phyloP scores from a whole-genome alignment of 1,140 invertebrate genomes.

The Zeugodacus cucurbitae region DNA sequence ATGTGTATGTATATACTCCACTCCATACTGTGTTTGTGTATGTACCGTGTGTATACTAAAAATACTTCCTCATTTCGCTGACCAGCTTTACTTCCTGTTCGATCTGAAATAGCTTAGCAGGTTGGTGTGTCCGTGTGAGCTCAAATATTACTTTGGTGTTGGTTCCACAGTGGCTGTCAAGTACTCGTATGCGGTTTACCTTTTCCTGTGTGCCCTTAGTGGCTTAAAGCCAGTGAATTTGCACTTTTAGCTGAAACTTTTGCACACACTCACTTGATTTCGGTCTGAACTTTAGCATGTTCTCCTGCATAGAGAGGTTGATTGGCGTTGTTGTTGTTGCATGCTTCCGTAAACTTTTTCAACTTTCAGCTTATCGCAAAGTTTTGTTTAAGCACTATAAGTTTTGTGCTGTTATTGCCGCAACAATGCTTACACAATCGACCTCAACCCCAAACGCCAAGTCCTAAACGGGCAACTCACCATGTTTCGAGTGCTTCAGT shows the following conservation, averaged over 20 bases:
- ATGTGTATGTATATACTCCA: not conserved
- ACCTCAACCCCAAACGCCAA: not conserved
- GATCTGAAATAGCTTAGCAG: not conserved
- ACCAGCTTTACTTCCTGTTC: conserved; percentile 9
- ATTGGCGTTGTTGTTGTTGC: not conserved
- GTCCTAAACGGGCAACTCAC: not conserved
- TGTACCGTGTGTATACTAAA: not conserved
- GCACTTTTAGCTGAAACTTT: not conserved
- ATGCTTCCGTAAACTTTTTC: not conserved
- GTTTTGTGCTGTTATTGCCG: conserved; percentile 7
- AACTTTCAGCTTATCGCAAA: conserved; percentile 38
- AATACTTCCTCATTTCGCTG: conserved; percentile 20
- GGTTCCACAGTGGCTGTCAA: not conserved
- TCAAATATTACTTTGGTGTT: not conserved
- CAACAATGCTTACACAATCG: not conserved
- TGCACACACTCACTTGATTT: not conserved
- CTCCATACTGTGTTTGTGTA: not conserved
- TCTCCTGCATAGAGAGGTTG: not conserved
- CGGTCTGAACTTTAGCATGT: not conserved
- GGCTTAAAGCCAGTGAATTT: not conserved
- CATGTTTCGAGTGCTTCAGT: not conserved
- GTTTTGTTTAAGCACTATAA: conserved; percentile 18
- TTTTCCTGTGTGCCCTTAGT: conserved; percentile 8
- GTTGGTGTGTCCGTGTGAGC: not conserved
- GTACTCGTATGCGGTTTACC: not conserved